These are phyloP conservation scores for Digitonthophagus gazella DNA, from an alignment of 2,888 invertebrate species.

Conservation along the genomic window DNA sequence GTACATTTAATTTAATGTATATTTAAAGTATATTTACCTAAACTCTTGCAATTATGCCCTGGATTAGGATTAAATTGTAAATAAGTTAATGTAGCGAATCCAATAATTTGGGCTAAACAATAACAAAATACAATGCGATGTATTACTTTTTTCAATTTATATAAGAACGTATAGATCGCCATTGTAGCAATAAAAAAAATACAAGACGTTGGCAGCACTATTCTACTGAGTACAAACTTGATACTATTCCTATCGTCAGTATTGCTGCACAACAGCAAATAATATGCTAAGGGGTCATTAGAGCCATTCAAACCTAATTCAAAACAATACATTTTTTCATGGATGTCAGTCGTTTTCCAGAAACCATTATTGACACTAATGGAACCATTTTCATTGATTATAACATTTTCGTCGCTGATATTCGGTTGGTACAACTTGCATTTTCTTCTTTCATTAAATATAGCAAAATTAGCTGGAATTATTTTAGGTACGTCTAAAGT, in stretches of 20 bases:
- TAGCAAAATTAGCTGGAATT: constrained; percentile 29
- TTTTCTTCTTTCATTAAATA: constrained; percentile 24
- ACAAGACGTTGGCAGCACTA: constrained; percentile 14
- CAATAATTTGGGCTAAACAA: constrained; percentile 15
- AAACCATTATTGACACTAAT: constrained; percentile 25
- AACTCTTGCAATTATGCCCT: neutral
- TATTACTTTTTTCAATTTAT: constrained; percentile 20
- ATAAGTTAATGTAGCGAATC: constrained; percentile 12
- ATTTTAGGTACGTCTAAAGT: too few relatives aligned
- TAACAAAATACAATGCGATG: constrained; percentile 23
- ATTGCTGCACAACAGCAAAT: constrained; percentile 11
- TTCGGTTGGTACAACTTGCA: constrained; percentile 24
- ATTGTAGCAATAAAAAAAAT: constrained; percentile 20
- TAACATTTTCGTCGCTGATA: constrained; percentile 24
- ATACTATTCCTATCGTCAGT: constrained; percentile 13
- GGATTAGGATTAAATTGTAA: neutral
- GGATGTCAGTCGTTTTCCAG: constrained; percentile 22
- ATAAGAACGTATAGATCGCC: constrained; percentile 13
- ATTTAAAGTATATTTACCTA: constrained; percentile 3
- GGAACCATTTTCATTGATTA: constrained; percentile 29
- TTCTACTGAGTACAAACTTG: constrained; percentile 14
- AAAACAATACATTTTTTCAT: constrained; percentile 23
- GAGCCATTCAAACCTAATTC: constrained; percentile 15
- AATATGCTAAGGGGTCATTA: neutral
- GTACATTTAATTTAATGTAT: too few relatives aligned